Evolutionary conservation across 2,113 vertebrate species (phyloP).

Genomic region (Mugil cephalus): DNA sequence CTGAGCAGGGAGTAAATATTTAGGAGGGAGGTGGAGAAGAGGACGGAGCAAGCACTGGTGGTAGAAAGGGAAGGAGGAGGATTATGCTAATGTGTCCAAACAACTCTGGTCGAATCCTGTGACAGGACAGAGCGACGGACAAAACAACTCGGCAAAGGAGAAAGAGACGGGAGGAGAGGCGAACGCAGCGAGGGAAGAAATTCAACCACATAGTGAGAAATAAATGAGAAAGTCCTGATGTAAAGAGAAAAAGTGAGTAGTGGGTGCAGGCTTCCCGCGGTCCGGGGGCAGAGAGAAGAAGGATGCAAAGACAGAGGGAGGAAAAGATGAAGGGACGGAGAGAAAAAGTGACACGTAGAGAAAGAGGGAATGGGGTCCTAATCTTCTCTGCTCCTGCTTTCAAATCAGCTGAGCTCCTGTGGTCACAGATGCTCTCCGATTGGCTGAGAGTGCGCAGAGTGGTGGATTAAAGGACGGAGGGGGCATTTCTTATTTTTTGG

Average conservation of each 20-base stretch:
- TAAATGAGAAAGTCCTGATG: slow-evolving; percentile 64
- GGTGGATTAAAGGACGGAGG: slow-evolving; percentile 56
- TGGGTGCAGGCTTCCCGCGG: slow-evolving; percentile 34
- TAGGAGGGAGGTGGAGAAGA: slow-evolving; percentile 57
- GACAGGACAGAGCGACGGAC: slow-evolving; percentile 8
- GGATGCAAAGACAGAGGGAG: slow-evolving; percentile 28
- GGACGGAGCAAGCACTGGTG: slow-evolving; percentile 18
- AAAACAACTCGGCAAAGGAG: slow-evolving; percentile 9
- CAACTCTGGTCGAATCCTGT: slow-evolving; percentile 41
- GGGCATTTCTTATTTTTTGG: slow-evolving; percentile 43
- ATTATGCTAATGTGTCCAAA: slow-evolving; percentile 74
- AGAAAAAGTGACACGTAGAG: slow-evolving; percentile 46
- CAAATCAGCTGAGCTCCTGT: slow-evolving; percentile 57
- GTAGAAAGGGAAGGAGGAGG: slow-evolving; percentile 41
- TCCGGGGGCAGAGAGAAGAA: slow-evolving; percentile 31
- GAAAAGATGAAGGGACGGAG: slow-evolving; percentile 43
- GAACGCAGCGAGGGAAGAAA: slow-evolving; percentile 21
- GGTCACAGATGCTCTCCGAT: slow-evolving; percentile 48
- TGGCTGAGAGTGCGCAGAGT: slow-evolving; percentile 43
- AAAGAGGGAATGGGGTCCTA: slow-evolving; percentile 65
- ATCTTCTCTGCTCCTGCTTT: slow-evolving; percentile 68
- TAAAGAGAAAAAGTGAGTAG: slow-evolving; percentile 26
- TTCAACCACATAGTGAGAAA: slow-evolving; percentile 44
- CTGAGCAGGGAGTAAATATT: slow-evolving; percentile 72
- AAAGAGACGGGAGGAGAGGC: slow-evolving; percentile 21